These are phyloP conservation scores for Chloroceryle amazona DNA, from an alignment of 2,797 vertebrate species.

Conservation along the genomic window DNA sequence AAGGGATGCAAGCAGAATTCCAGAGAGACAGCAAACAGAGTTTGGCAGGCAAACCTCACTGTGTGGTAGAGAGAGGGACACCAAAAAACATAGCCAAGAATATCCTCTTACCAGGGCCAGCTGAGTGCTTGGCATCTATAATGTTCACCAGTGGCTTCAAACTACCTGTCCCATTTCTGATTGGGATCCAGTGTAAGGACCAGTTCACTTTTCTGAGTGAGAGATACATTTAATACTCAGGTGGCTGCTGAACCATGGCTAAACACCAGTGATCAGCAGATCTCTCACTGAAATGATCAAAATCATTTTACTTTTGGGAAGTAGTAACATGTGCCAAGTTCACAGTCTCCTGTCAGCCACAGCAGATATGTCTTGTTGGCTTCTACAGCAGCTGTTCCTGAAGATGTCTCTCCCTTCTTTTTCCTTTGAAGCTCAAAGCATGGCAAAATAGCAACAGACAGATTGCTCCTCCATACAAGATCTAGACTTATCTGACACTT, in stretches of 20 bases:
- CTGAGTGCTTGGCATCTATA: neutral
- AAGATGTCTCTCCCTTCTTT: neutral
- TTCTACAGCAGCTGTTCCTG: neutral
- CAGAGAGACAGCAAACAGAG: neutral
- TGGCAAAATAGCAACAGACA: neutral
- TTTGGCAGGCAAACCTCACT: neutral
- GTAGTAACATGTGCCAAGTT: neutral
- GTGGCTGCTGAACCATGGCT: neutral
- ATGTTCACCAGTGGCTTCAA: neutral
- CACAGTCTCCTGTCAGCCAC: neutral
- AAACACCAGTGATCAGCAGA: neutral
- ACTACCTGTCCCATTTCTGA: neutral
- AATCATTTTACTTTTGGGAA: neutral
- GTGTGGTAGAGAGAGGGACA: neutral
- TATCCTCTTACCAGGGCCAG: neutral
- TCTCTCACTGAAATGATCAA: neutral
- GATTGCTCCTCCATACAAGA: neutral
- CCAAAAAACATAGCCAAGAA: neutral
- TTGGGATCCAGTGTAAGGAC: neutral
- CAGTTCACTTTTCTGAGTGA: neutral
- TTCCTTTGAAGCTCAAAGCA: neutral
- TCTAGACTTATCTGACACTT: neutral
- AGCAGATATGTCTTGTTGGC: neutral
- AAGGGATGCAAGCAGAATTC: neutral
- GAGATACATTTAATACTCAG: neutral